Evolutionary conservation across 1,140 invertebrate genomes (phyloP), one percentile per base, ranked within the genome.

Genomic region (Procambarus virginalis): DNA sequence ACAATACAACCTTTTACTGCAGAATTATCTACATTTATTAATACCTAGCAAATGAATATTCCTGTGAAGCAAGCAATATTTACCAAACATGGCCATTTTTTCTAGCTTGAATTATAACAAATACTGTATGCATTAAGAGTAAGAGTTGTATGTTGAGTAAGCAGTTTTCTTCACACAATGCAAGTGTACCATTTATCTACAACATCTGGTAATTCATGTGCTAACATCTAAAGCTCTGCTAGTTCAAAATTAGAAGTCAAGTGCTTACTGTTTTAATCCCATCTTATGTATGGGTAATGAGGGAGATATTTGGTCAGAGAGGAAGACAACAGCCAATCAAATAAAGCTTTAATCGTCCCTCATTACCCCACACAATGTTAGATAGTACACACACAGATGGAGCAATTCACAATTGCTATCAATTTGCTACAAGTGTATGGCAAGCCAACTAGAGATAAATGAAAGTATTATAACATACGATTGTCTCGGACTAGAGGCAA

Each of bases 221-320:
- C 84, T 86, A 86, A 86, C 84, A 86, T 73, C 75, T 86, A 86
- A 58, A 86, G 84, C 84, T 77, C 73, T 55, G 84, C 84, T 86
- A 86, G 34, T 85, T 49, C 76, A 86, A 86, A 78, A 75, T 68
- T 34, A 22, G 22, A 85, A 85, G 83, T 68, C 49, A 77, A 86
- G 84, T 86, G 84, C 84, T 55, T 46, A n/a, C 75, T 60, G 45
- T 55, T 68, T 68, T 77, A 77, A 14, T 58, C 48, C 48, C 22
- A 68, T 58, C 70, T 73, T 60, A 22, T 76, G 84, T 48, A 48
- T 78, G 79, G 79, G 79, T 14, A 17, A 58, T 51, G 79, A 81
- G 79, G 49, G 75, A 17, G 46, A 51, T 76, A 58, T 22, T 45
- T 60, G 84, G n/a, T 22, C 70, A 55, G 70, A 34, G 6, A 45